phyloP scores from a whole-genome alignment of 2,888 invertebrate genomes.

The Tortrix viridana region DNA sequence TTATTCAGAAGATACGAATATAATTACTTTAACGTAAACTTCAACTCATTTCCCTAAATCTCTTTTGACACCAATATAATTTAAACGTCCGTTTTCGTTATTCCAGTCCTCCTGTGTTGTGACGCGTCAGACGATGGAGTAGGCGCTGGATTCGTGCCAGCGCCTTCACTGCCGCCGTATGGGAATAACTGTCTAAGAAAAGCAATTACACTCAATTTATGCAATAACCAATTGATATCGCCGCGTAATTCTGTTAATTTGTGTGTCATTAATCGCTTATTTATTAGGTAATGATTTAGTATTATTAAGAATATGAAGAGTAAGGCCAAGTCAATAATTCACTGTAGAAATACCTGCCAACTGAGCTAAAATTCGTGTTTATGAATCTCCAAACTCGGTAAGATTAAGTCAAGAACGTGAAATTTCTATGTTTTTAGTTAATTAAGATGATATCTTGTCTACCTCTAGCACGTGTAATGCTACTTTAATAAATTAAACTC shows the following conservation, averaged over 20 bases:
- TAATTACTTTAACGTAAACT: not conserved
- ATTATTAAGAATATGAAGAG: no score
- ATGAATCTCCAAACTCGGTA: no score
- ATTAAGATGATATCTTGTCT: no score
- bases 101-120: not conserved
- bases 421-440: no score
- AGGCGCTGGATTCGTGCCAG: not conserved
- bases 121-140: not conserved
- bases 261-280: conserved; percentile 8
- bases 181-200: conserved; percentile 10
- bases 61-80: conserved; percentile 2
- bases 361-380: no score
- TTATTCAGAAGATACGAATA: no score
- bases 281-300: conserved; percentile 4
- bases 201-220: conserved; percentile 11
- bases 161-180: not conserved
- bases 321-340: no score
- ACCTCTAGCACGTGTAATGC: no score
- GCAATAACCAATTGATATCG: conserved; percentile 22
- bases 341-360: no score
- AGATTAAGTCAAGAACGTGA: no score
- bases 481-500: no score
- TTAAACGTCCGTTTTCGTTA: not conserved
- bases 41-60: not conserved
- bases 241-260: conserved; percentile 13